Base-by-base conservation (phyloP, 2,113 vertebrate genomes). In the Tapirus terrestris region DNA sequence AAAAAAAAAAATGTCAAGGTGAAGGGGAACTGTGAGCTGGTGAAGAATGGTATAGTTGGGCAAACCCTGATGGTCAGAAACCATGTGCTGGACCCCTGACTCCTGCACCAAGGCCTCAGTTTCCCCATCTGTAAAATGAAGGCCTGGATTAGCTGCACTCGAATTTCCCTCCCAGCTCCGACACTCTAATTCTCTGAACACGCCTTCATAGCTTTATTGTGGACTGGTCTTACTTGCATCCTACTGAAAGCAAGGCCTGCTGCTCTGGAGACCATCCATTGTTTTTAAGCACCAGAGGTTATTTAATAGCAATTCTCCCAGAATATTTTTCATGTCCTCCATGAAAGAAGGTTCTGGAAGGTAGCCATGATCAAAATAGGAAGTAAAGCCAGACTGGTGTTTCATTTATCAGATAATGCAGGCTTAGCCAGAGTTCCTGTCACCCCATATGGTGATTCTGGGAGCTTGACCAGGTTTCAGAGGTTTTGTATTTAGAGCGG, bases 311-410 rank as follows among this genome's bases (percentile, higher is more conserved):
- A 83, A 20, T 87, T 81, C 58, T 97, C 61, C 73, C 76, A 61
- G 63, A 96, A 77, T 75, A 82, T 95, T 95, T 92, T 76, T 85
- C 65, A 77, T 72, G 89, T 68, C 65, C 11, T 61, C 61, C 77
- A 85, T 61, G 94, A 91, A 92, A 94, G 83, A 96, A 92, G 14
- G 11, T 95, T 97, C 97, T 96, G 89, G 97, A 97, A 97, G 39
- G 56, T 45, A 96, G 89, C 95, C 91, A 89, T 63, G 48, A 89
- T 93, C 93, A 94, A 95, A 97, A 92, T 88, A 92, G 83, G 93
- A 97, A 97, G 89, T 76, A 48, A 93, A 93, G 80, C 33, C 86
- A 96, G 96, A 56, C 76, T 73, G 43, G 20, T 87, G 77, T 94
- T 94, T 67, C 87, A 77, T 91, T 96, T 96, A 97, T 97, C 96